These are phyloP conservation scores for Porites cylindrica DNA, from an alignment of 92 coral and sea anemone species.

Conservation along the genomic window DNA sequence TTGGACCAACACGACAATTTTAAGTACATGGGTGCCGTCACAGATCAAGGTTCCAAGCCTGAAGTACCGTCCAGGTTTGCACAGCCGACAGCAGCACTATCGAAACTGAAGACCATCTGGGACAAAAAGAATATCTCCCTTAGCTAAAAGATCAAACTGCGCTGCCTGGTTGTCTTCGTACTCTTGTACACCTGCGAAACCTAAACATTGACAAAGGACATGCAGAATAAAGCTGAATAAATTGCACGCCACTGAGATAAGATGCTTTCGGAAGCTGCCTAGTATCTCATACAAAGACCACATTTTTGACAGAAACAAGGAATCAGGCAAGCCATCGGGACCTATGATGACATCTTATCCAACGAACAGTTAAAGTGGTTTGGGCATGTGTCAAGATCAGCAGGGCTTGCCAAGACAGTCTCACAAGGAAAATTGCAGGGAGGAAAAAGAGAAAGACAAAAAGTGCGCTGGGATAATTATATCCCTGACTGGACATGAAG, in stretches of 20 bases:
- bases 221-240: neutral
- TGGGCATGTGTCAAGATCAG: neutral
- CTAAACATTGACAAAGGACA: neutral
- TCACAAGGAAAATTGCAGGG: neutral
- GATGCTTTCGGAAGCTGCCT: neutral
- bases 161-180: neutral
- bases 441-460: neutral
- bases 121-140: neutral
- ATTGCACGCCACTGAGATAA: neutral
- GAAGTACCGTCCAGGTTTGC: too few relatives aligned
- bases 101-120: slow-evolving; percentile 1
- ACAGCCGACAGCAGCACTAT: too few relatives aligned
- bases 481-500: neutral
- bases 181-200: neutral
- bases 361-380: neutral
- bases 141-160: neutral
- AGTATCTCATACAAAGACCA: slow-evolving; percentile 7
- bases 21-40: neutral
- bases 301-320: neutral
- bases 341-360: too few relatives aligned
- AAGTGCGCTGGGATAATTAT: neutral
- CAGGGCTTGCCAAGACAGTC: too few relatives aligned
- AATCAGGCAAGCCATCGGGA: neutral
- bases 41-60: neutral
- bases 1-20: too few relatives aligned